These are phyloP conservation scores for Centropus unirufus DNA, from an alignment of 2,113 vertebrate species.

Conservation along the genomic window DNA sequence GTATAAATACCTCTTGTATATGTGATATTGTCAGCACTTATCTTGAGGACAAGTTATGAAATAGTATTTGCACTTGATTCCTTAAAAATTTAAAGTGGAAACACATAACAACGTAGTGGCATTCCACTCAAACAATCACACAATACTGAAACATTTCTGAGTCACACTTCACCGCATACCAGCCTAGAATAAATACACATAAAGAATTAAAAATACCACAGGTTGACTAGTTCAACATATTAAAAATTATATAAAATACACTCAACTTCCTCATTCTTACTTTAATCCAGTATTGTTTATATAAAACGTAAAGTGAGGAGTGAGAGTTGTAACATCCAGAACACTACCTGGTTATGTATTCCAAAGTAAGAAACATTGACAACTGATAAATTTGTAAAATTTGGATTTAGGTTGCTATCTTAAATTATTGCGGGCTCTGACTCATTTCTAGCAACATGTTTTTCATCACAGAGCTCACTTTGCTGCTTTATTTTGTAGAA, in stretches of 20 bases:
- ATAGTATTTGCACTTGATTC: constrained; percentile 8
- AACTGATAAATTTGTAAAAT: neutral
- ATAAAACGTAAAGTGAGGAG: neutral
- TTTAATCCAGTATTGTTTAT: neutral
- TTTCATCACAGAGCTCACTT: neutral
- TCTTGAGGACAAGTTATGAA: neutral
- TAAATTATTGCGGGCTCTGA: neutral
- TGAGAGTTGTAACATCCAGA: neutral
- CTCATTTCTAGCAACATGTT: neutral
- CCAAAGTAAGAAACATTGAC: neutral
- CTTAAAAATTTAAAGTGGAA: constrained; percentile 54
- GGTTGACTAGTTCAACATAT: neutral
- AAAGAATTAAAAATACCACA: neutral
- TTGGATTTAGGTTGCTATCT: neutral
- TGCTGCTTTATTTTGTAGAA: neutral
- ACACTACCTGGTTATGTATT: neutral
- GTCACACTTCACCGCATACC: neutral
- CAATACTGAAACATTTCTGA: neutral
- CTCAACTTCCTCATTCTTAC: neutral
- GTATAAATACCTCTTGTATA: neutral
- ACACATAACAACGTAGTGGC: neutral
- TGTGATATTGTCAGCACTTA: neutral
- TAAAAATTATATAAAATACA: neutral
- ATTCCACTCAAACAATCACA: constrained; percentile 30
- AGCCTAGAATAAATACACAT: constrained; percentile 25